phyloP scores from a whole-genome alignment of 2,888 invertebrate species.

The Calameuta pallipes region DNA sequence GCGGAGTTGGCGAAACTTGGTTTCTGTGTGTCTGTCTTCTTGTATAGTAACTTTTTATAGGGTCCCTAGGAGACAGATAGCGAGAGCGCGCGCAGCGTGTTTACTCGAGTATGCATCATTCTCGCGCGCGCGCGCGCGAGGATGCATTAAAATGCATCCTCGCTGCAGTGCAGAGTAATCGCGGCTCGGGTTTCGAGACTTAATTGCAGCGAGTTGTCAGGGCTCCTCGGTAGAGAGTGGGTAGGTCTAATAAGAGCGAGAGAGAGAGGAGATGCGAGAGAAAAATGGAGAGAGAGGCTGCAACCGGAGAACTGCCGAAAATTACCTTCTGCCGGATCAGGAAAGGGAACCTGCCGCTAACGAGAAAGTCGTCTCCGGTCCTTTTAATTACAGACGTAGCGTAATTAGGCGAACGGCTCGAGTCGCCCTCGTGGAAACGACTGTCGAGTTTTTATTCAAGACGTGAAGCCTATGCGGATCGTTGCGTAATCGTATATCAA shows the following conservation, averaged over 20 bases:
- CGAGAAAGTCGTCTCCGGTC: slow-evolving; percentile 3
- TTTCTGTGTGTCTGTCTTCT: too few relatives aligned
- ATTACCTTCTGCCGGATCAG: slow-evolving; percentile 2
- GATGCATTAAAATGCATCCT: slow-evolving; percentile 39
- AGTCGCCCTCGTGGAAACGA: too few relatives aligned
- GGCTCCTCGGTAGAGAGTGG: background rate
- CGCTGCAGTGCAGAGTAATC: slow-evolving; percentile 15
- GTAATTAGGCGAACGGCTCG: background rate
- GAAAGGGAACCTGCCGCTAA: background rate
- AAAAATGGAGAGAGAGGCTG: background rate
- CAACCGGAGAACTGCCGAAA: background rate
- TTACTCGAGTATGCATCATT: too few relatives aligned
- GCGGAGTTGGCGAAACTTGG: too few relatives aligned
- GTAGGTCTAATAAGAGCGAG: background rate
- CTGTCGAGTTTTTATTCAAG: too few relatives aligned
- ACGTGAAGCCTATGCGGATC: too few relatives aligned
- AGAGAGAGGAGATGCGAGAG: background rate
- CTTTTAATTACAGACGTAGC: background rate
- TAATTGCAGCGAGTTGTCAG: slow-evolving; percentile 42
- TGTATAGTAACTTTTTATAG: too few relatives aligned
- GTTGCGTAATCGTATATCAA: too few relatives aligned
- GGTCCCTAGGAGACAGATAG: too few relatives aligned
- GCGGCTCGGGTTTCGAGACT: slow-evolving; percentile 48
- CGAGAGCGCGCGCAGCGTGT: too few relatives aligned
- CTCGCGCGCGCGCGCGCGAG: too few relatives aligned